These are phyloP conservation scores for Halichondria panicea DNA, from an alignment of 37 sponge, comb jelly and placozoan genomes.

Conservation along the genomic window DNA sequence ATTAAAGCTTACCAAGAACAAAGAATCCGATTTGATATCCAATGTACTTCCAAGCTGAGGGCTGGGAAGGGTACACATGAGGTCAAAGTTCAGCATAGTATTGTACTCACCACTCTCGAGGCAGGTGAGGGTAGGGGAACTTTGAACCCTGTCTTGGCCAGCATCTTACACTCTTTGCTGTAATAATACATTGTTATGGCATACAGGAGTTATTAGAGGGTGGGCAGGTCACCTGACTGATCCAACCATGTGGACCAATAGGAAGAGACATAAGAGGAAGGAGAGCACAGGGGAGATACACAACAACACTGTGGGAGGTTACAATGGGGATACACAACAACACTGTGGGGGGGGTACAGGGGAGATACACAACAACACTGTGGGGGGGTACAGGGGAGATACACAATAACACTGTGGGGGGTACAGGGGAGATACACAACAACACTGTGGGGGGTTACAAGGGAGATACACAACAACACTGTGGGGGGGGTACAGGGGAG, in stretches of 20 bases:
- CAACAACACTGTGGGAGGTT: neutral
- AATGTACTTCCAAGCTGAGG: conserved; percentile 13
- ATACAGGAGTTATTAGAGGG: neutral
- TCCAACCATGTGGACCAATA: conserved; percentile 13
- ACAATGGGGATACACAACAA: neutral
- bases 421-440: too few relatives aligned
- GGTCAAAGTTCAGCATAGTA: neutral
- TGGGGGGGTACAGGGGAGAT: too few relatives aligned
- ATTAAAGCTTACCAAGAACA: conserved; percentile 5
- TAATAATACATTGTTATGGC: neutral
- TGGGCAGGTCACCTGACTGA: neutral
- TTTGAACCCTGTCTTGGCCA: conserved; percentile 5
- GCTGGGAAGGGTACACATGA: neutral
- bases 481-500: too few relatives aligned
- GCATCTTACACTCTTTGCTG: neutral
- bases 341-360: too few relatives aligned
- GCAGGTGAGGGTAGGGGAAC: neutral
- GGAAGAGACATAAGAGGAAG: neutral
- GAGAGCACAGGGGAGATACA: neutral
- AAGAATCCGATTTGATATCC: conserved; percentile 17
- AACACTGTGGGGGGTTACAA: too few relatives aligned
- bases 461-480: too few relatives aligned
- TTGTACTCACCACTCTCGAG: neutral
- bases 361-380: too few relatives aligned
- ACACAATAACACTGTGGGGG: too few relatives aligned